Evolutionary conservation across 2,888 invertebrate genomes (phyloP), one percentile per base, ranked within the genome.

Genomic region (Drosophila phalerata): DNA sequence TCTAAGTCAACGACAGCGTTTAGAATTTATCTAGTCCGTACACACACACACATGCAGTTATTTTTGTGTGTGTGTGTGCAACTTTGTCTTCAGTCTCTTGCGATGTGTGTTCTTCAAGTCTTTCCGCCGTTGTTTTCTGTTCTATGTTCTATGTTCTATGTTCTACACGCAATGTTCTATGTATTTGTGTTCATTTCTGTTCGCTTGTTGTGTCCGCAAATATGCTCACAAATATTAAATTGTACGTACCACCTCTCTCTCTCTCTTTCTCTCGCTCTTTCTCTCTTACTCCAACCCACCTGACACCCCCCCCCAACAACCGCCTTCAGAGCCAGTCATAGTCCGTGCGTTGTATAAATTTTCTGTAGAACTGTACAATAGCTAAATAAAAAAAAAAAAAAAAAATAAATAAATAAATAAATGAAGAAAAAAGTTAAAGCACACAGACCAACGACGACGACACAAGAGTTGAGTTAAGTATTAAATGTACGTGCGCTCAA

Each of bases 351-450:
- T 88, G 86, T 88, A 84, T 88, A 88, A 76, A 86, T 84, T 86
- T 84, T 88, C 84, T 73, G 81, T 86, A 73, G 82, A 88, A 88
- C 84, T 84, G 84, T 84, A 84, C 88, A 84, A 84, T 88, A 88
- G 86, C 81, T 86, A 73, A 84, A 84, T 75, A 75, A 88, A 70
- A 81, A 58, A 71, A 67, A 57, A 70, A 67, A 80, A 85, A 85
- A 82, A 83, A 73, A 84, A 84, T 75, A 75, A 88, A 70, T 75
- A 85, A 85, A 82, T 86, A 73, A 84, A 84, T 75, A 75, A 88
- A 70, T 75, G 53, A 71, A 67, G 55, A 71, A 67, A 86, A 85
- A 85, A 82, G 73, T 85, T 79, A 79, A 88, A 87, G 85, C 85
- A 77, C 74, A 78, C 74, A 74, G 58, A 58, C 64, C 69, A 77